phyloP scores from a whole-genome alignment of 2,888 invertebrate genomes.

The Fabriciana adippe region DNA sequence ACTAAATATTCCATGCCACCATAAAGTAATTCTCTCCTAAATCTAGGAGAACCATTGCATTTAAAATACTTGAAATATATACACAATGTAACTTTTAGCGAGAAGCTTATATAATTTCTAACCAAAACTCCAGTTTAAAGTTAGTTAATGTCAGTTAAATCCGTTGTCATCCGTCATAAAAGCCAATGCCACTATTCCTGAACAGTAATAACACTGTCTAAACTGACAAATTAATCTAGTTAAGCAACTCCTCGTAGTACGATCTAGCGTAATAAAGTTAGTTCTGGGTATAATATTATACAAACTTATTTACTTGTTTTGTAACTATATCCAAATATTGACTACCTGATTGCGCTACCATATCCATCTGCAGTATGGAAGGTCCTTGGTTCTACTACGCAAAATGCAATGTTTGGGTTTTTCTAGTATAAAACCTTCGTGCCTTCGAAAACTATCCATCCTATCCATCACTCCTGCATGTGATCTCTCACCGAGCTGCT shows the following conservation, averaged over 20 bases:
- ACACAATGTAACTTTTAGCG: neutral
- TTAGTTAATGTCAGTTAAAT: conserved; percentile 11
- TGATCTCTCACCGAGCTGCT: too few species aligned
- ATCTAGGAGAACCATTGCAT: neutral
- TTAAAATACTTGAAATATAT: neutral
- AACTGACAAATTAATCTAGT: conserved; percentile 35
- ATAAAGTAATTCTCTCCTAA: too few species aligned
- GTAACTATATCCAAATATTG: too few species aligned
- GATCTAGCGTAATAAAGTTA: conserved; percentile 20
- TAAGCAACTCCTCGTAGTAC: conserved; percentile 24
- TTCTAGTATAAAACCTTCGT: too few species aligned
- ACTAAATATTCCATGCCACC: too few species aligned
- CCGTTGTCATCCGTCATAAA: conserved; percentile 3
- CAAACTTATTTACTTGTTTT: conserved; percentile 5
- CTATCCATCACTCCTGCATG: too few species aligned
- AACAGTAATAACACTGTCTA: conserved; percentile 6
- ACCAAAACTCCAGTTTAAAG: neutral
- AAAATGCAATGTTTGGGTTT: too few species aligned
- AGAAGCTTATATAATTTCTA: neutral
- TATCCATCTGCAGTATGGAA: too few species aligned
- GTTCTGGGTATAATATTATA: conserved; percentile 17
- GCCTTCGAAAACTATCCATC: too few species aligned
- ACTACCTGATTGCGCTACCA: too few species aligned
- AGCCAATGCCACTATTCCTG: neutral
- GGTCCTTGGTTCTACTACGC: too few species aligned